Conservation (phyloP, 2,888 invertebrate genomes). For the Chironomus tentans region DNA sequence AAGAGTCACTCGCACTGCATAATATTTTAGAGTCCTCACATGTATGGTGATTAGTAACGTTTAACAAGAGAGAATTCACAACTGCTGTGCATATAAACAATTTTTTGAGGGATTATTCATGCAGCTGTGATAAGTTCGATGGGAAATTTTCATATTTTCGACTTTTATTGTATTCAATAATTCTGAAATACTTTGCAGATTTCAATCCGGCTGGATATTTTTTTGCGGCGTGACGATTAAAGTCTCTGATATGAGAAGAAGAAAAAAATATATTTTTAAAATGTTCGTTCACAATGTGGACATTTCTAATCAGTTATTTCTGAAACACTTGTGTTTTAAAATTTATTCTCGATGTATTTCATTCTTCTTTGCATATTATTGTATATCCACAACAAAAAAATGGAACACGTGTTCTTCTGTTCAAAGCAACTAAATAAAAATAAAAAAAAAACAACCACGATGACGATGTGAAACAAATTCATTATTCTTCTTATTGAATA, state of each 20-base stretch:
- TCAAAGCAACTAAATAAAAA: background rate
- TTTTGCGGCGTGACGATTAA: background rate
- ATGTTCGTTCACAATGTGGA: background rate
- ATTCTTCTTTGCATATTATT: conserved; percentile 17
- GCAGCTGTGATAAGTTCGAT: conserved; percentile 27
- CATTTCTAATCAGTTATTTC: conserved; percentile 1
- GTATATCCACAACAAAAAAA: background rate
- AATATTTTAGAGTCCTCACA: background rate
- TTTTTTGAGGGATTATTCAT: background rate
- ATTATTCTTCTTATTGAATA: background rate
- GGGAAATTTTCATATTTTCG: conserved; percentile 12
- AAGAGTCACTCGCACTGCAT: conserved; percentile 14
- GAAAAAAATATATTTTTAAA: no score
- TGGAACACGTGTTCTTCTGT: conserved; percentile 16
- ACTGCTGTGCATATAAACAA: conserved; percentile 16
- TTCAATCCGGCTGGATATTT: no score
- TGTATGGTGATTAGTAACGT: conserved; percentile 25
- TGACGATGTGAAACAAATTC: conserved; percentile 6
- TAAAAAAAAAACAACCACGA: no score
- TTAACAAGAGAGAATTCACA: background rate
- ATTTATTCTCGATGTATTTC: conserved; percentile 1
- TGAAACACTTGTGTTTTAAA: conserved; percentile 11
- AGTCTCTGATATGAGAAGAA: background rate
- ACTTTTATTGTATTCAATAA: background rate
- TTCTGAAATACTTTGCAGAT: no score